Conservation (phyloP, 2,113 vertebrate genomes). For the Vombatus ursinus region DNA sequence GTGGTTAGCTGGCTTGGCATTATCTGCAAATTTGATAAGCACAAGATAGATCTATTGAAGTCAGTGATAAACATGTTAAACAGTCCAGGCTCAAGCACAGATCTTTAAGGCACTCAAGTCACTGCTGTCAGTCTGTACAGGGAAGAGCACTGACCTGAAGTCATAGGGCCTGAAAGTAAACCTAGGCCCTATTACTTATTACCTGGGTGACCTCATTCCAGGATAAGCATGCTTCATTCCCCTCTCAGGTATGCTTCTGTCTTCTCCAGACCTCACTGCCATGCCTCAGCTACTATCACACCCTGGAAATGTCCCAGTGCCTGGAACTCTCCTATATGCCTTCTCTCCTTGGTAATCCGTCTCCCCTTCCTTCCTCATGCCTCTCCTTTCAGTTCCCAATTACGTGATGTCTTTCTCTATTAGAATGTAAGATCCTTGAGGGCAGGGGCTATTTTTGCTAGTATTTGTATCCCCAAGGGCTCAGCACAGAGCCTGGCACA, state of each 20-base stretch:
- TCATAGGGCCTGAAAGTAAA: not conserved
- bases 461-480: not conserved
- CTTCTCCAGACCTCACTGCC: not conserved
- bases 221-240: not conserved
- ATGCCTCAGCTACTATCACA: not conserved
- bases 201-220: not conserved
- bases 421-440: not conserved
- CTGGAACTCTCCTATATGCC: not conserved
- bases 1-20: not conserved
- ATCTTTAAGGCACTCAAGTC: not conserved
- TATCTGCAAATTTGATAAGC: not conserved
- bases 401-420: not conserved
- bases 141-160: not conserved
- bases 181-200: not conserved
- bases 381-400: not conserved
- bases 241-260: not conserved
- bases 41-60: not conserved
- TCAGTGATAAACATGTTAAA: not conserved
- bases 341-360: not conserved
- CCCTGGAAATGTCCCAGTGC: not conserved
- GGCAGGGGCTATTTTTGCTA: not conserved
- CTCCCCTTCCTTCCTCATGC: no score
- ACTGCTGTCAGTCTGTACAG: not conserved
- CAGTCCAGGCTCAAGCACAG: not conserved
- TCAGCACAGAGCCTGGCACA: not conserved